Conservation (phyloP, 2,113 vertebrate genomes). For the Cavia porcellus region DNA sequence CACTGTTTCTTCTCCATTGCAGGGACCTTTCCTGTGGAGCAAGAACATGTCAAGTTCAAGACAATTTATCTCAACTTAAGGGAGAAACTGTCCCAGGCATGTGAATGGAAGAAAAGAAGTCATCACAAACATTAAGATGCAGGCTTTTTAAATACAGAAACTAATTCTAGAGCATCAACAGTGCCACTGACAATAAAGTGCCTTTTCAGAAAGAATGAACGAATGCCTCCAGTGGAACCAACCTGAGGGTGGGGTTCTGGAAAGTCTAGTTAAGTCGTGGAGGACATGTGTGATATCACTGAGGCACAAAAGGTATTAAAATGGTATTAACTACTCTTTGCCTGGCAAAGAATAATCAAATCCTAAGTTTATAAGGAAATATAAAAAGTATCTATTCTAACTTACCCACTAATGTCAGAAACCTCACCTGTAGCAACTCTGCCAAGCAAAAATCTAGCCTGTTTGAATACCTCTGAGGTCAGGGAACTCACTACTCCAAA, state of each 20-base stretch:
- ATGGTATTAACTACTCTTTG: not conserved
- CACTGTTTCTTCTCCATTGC: rapidly evolving
- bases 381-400: not conserved
- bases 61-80: not conserved
- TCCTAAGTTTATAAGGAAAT: not conserved
- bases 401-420: not conserved
- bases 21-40: not conserved
- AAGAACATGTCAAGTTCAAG: not conserved
- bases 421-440: not conserved
- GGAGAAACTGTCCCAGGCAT: not conserved
- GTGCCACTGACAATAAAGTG: not conserved
- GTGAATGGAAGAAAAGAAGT: not conserved
- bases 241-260: not conserved
- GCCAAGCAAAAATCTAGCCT: not conserved
- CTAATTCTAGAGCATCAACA: not conserved
- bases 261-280: not conserved
- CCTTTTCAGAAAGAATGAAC: not conserved
- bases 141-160: not conserved
- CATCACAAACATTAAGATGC: not conserved
- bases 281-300: too few relatives aligned
- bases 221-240: not conserved
- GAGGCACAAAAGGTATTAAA: not conserved
- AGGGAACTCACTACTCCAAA: not conserved
- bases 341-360: not conserved
- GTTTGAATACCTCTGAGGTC: not conserved